Evolutionary conservation across 1,140 invertebrate species (phyloP), one percentile per base, ranked within the genome.

Genomic region (Aphelinus atriplicis): DNA sequence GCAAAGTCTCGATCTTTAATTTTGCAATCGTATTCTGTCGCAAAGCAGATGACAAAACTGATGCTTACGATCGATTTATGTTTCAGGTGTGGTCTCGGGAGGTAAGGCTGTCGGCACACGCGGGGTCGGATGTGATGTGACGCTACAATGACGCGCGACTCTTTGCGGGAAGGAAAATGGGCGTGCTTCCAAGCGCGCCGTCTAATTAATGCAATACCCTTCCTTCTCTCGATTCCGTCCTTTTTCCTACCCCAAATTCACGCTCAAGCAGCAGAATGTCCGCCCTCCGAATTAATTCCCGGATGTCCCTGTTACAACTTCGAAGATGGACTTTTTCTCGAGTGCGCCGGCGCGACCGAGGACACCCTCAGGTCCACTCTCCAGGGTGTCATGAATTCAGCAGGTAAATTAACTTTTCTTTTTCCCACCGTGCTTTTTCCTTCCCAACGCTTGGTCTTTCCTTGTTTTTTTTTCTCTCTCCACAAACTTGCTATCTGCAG

Each of bases 301-400:
- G 86, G 84, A 70, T 97, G 96, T 87, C 93, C 95, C 1, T 97
- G 96, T 86, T 96, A 96, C 89, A 94, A 94, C 87, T 95, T 96
- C 84, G 94, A 96, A 84, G 95, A 96, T 88, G 95, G 95, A 48
- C 90, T 97, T 66, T 96, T 95, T 87, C 89, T 97, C 78, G 95
- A 97, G 87, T 97, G 96, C 84, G 93, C 95, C 26, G 93, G 92
- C 71, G 93, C 93, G 3, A 92, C 92, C n/a, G 90, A 92, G 46
- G 89, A 89, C 26, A 85, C 88, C 43, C 83, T 92, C 47, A 86
- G 83, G 76, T 86, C 82, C 3, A 89, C 89, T 7, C 83, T 92
- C 26, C 78, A 89, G 73, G 89, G 89, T 81, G 88, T 92, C 78
- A 87, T 92, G n/a, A 78, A 79, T 50, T 77, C 75, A 26, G 78